A percentile compares a stretch with the other conserved stretches of the same genome.
Evolutionary conservation across 2,888 invertebrate species (phyloP).

Genomic region (Papilio gigon): DNA sequence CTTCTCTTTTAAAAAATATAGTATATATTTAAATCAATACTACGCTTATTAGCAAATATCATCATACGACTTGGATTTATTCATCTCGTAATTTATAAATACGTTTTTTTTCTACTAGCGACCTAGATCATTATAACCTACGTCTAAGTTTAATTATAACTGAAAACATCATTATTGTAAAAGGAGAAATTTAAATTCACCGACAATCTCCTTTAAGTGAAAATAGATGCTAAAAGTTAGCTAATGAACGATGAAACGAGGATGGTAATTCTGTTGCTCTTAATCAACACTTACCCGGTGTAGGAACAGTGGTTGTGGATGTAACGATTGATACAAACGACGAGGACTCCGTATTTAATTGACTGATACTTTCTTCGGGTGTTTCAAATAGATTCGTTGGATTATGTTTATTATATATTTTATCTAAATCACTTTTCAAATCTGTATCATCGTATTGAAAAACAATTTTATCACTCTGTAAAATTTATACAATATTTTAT

Average conservation of each 20-base stretch:
- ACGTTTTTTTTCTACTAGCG: too few relatives aligned
- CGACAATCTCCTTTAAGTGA: too few relatives aligned
- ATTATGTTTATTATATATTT: slow-evolving; percentile 55
- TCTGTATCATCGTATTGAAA: slow-evolving; percentile 51
- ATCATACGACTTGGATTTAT: too few relatives aligned
- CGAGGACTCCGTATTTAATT: slow-evolving; percentile 63
- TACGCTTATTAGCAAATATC: too few relatives aligned
- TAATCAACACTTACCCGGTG: slow-evolving; percentile 60
- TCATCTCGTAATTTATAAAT: too few relatives aligned
- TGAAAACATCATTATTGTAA: too few relatives aligned
- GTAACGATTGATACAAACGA: slow-evolving; percentile 69
- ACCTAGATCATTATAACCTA: too few relatives aligned
- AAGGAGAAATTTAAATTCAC: too few relatives aligned
- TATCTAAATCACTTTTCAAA: slow-evolving; percentile 55
- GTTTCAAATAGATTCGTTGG: slow-evolving; percentile 49
- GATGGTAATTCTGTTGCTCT: not conserved
- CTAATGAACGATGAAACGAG: not conserved
- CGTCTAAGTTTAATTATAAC: too few relatives aligned
- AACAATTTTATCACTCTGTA: slow-evolving; percentile 48
- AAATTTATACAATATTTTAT: too few relatives aligned
- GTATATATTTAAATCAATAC: too few relatives aligned
- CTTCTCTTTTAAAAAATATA: too few relatives aligned
- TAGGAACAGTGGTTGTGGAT: slow-evolving; percentile 69
- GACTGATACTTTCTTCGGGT: slow-evolving; percentile 45
- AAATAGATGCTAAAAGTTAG: not conserved